Conservation (phyloP, 2,113 vertebrate genomes). For the Caranx melampygus region DNA sequence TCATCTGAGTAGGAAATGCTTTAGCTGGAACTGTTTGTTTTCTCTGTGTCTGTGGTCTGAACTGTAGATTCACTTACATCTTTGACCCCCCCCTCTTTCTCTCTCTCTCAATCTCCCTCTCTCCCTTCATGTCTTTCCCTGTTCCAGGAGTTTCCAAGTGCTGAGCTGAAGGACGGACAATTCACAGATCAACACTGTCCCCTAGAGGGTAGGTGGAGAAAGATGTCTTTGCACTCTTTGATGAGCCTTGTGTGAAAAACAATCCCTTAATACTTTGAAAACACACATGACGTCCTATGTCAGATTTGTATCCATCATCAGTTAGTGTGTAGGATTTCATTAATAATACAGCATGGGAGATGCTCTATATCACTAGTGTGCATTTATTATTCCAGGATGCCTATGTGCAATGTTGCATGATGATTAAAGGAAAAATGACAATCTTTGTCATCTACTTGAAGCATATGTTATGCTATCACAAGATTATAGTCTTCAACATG, state of each 20-base stretch:
- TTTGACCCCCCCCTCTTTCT: slow-evolving; percentile 43
- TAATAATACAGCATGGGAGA: background rate
- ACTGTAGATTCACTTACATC: slow-evolving; percentile 74
- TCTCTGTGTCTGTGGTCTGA: slow-evolving; percentile 75
- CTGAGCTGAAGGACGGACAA: slow-evolving; percentile 80
- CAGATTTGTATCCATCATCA: background rate
- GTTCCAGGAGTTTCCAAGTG: slow-evolving; percentile 79
- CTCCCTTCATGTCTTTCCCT: slow-evolving; percentile 36
- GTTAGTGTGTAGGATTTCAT: background rate
- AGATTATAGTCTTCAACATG: background rate
- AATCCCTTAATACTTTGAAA: background rate
- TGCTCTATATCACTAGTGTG: background rate
- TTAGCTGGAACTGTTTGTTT: slow-evolving; percentile 74
- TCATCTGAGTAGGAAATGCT: slow-evolving; percentile 83
- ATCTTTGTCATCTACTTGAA: background rate
- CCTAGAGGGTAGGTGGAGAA: slow-evolving; percentile 85
- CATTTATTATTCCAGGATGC: slow-evolving; percentile 5
- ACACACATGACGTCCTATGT: background rate
- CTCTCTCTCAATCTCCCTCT: slow-evolving; percentile 2
- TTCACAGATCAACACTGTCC: slow-evolving; percentile 83
- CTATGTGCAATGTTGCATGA: background rate
- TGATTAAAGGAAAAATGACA: background rate
- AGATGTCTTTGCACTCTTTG: slow-evolving; percentile 10
- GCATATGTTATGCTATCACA: background rate
- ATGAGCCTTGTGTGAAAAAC: background rate